These are phyloP conservation scores for Numenius phaeopus DNA, from an alignment of 2,797 vertebrate species.

Conservation along the genomic window DNA sequence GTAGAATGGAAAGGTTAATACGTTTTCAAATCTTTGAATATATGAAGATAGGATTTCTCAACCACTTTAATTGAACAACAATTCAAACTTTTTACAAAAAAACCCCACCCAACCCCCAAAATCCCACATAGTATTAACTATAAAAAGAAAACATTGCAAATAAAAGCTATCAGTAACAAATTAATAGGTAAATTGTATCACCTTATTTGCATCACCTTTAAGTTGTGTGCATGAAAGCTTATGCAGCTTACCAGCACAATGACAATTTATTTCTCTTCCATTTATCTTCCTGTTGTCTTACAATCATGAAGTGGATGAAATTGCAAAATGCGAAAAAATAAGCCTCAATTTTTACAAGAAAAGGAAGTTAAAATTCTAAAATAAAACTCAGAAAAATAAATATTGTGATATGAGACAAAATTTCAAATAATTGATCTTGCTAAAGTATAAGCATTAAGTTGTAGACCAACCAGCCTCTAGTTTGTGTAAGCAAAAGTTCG, in stretches of 20 bases:
- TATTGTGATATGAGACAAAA: background rate
- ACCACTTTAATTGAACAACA: background rate
- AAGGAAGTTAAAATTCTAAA: background rate
- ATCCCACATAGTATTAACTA: background rate
- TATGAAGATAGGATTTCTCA: background rate
- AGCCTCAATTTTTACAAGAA: background rate
- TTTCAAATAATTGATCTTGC: background rate
- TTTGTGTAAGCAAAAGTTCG: background rate
- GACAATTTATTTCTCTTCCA: background rate
- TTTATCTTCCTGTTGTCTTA: background rate
- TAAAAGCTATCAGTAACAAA: background rate
- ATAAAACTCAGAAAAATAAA: background rate
- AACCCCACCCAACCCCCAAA: rapidly evolving
- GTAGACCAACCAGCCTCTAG: background rate
- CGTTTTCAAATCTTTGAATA: background rate
- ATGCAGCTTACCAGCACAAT: background rate
- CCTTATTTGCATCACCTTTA: background rate
- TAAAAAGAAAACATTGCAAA: background rate
- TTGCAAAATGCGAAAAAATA: background rate
- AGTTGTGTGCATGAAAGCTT: background rate
- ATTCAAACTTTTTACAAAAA: background rate
- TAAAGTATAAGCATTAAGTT: background rate
- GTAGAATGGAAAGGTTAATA: background rate
- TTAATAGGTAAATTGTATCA: background rate
- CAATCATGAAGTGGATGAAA: background rate